phyloP scores from a whole-genome alignment of 1,140 invertebrate species.

The Helicorthomorpha holstii region DNA sequence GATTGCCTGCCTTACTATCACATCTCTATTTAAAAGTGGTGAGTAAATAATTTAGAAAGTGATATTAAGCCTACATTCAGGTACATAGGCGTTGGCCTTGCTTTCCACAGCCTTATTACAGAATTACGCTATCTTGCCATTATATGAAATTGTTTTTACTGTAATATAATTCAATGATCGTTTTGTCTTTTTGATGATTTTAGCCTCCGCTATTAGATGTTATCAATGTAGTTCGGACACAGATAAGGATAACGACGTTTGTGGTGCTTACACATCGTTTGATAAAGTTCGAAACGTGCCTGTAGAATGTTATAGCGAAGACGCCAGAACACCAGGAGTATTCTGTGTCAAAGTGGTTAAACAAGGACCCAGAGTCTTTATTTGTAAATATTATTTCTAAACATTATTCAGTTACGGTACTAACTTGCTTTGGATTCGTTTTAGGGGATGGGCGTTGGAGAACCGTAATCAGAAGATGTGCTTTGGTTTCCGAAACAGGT shows the following conservation, averaged over 20 bases:
- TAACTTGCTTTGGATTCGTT: conserved; percentile 16
- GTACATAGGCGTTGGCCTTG: no score
- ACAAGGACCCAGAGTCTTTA: conserved; percentile 74
- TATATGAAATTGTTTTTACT: no score
- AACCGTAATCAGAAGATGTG: conserved; percentile 74
- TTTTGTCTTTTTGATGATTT: no score
- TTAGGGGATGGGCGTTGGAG: conserved; percentile 82
- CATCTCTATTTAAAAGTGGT: no score
- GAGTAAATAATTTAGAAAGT: no score
- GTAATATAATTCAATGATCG: no score
- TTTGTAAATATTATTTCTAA: no score
- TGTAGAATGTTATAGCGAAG: conserved; percentile 75
- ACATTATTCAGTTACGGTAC: background rate
- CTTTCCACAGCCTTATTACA: no score
- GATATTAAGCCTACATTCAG: no score
- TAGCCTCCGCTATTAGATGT: conserved; percentile 51
- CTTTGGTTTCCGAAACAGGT: conserved; percentile 72
- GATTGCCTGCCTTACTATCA: no score
- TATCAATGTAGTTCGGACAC: conserved; percentile 72
- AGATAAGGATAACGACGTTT: conserved; percentile 57
- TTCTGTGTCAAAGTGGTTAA: conserved; percentile 82
- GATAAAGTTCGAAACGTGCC: conserved; percentile 59
- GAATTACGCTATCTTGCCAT: no score
- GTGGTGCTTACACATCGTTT: conserved; percentile 70
- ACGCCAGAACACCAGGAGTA: conserved; percentile 73